A percentile compares a stretch with the other conserved stretches of the same genome.
Conservation (phyloP, 2,888 invertebrate species). For the Drosophila anceps region DNA sequence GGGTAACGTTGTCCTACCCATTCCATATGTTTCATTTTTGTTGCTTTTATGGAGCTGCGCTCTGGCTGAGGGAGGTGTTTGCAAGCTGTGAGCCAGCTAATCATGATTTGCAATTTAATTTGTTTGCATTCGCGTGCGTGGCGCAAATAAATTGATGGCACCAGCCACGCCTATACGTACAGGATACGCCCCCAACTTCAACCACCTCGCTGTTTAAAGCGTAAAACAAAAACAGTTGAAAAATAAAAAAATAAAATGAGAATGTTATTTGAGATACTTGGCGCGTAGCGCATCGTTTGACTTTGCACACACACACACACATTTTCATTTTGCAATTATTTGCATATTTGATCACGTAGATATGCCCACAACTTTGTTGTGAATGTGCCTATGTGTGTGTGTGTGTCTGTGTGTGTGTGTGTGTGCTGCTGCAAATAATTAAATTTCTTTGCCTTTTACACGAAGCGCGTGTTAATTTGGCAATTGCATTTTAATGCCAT, state of each 20-base stretch:
- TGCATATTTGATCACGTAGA: slow-evolving; percentile 72
- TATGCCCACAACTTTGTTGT: slow-evolving; percentile 40
- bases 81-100: slow-evolving; percentile 67
- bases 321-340: slow-evolving; percentile 74
- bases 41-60: slow-evolving; percentile 21
- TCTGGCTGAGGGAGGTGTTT: slow-evolving; percentile 1
- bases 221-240: slow-evolving; percentile 22
- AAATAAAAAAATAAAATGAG: slow-evolving; percentile 7
- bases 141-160: slow-evolving; percentile 76
- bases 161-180: slow-evolving; percentile 44
- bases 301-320: slow-evolving; percentile 49
- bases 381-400: not conserved
- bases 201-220: slow-evolving; percentile 36
- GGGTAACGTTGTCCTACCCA: not conserved
- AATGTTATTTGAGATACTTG: slow-evolving; percentile 38
- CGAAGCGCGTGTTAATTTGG: slow-evolving; percentile 33
- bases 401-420: slow-evolving; percentile 15
- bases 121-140: slow-evolving; percentile 79
- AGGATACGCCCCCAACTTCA: not conserved
- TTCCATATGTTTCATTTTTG: slow-evolving; percentile 28
- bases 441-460: slow-evolving; percentile 42
- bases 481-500: slow-evolving; percentile 32
- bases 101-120: slow-evolving; percentile 81
- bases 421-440: slow-evolving; percentile 47
- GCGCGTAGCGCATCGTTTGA: slow-evolving; percentile 37